Evolutionary conservation across 2,797 vertebrate species (phyloP).

Genomic region (Acomys russatus): DNA sequence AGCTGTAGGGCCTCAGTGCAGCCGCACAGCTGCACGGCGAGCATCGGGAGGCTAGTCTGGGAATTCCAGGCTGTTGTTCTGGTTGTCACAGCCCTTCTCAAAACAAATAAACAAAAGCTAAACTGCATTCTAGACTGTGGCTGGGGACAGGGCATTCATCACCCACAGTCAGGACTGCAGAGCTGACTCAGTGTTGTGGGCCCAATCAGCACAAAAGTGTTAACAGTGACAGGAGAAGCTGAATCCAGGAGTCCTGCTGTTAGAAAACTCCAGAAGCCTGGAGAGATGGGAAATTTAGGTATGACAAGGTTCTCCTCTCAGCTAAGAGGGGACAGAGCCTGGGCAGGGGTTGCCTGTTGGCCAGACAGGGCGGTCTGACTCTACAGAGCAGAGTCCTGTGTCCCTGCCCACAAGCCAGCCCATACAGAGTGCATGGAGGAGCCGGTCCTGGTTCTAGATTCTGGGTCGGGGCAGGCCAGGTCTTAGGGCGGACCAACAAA

Average conservation of each 20-base stretch:
- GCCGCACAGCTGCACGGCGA: background rate
- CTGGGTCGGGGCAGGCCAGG: background rate
- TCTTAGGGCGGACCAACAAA: no score
- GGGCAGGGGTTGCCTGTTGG: no score
- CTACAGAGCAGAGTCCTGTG: background rate
- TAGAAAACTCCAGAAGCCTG: background rate
- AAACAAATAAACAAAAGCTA: background rate
- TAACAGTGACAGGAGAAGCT: background rate
- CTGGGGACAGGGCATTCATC: background rate
- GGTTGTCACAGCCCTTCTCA: background rate
- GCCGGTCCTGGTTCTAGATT: background rate
- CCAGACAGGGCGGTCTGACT: no score
- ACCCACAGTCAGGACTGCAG: background rate
- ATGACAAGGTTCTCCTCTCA: no score
- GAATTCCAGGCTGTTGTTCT: background rate
- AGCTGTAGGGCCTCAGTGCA: accelerated
- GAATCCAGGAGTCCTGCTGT: background rate
- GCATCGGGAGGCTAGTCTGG: accelerated
- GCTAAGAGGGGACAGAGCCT: background rate
- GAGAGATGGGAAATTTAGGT: no score
- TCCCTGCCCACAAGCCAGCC: background rate
- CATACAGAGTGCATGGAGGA: accelerated
- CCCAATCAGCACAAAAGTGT: background rate
- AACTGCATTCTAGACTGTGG: background rate
- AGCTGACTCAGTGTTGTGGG: no score